Base-by-base conservation (phyloP, 1,140 invertebrate genomes). In the Telenomus remus region DNA sequence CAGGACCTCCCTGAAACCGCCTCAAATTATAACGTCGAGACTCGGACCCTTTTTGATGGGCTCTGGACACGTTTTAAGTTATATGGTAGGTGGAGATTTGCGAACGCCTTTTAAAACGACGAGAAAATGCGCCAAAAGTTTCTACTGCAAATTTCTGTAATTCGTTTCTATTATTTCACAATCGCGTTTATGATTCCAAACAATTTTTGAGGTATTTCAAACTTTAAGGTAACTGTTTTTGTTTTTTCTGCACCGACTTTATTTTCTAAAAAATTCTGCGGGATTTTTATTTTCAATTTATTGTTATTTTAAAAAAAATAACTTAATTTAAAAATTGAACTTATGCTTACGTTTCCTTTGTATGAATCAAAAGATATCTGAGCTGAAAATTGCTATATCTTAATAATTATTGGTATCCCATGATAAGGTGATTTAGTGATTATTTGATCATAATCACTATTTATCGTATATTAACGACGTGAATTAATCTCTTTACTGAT, bases 1-100 rank as follows among this genome's bases (percentile, higher is more conserved):
- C 81, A 81, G 84, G 86, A 87, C 86, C 86, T 88, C 86, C 87
- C 84, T 88, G 87, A 88, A 88, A 88, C 84, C 83, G 82, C 83
- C 84, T 86, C 84, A 85, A 88, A 88, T 88, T 87, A 87, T 86
- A 86, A 87, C 85, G 82, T 84, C 81, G 81, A 69, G 76, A 50
- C 68, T 70, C 71, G 77, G 78, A 80, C 80, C 82, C 78, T 75
- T 83, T 85, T 84, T 85, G 83, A 85, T 85, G 84, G 80, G 81
- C 70, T 61, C 76, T 69, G 81, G 83, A 83, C 80, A 84, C 79
- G 80, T 84, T 76, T 82, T 83, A 79, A 80, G 81, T 56, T 57
- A 64, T 64, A 60, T 54, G 75, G 75, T 64, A 77, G 75, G 75
- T 77, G 75, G 75, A 77, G 69, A 73, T 77, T 77, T 64, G 75